phyloP scores from a whole-genome alignment of 2,113 vertebrate genomes.

The Tachuris rubrigastra region DNA sequence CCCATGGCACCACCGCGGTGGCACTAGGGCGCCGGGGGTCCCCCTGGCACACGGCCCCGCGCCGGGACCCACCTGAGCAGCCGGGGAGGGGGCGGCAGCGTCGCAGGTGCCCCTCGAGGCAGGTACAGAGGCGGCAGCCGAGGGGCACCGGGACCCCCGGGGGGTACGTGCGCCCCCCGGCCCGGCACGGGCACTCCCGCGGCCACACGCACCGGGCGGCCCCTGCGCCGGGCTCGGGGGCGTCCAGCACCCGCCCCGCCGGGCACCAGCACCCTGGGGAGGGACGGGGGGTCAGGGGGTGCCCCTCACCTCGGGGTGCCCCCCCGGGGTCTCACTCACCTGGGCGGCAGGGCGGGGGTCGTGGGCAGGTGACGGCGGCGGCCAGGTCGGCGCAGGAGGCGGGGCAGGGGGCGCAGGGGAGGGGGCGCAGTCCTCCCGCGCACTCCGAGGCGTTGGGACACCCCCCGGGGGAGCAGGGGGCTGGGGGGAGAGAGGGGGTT shows the following conservation, averaged over 20 bases:
- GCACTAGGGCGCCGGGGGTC: not conserved
- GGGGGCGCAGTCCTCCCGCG: constrained; percentile 66
- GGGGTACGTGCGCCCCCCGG: constrained; percentile 71
- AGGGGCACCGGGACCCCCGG: constrained; percentile 78
- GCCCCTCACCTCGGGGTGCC: too few species aligned
- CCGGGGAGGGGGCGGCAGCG: constrained; percentile 79
- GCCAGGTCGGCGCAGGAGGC: constrained; percentile 83
- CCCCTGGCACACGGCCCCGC: not conserved
- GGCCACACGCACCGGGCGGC: constrained; percentile 71
- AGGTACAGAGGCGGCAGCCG: constrained; percentile 83
- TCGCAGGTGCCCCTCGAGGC: constrained; percentile 77
- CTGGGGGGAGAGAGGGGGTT: constrained; percentile 32
- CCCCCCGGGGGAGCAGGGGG: constrained; percentile 73
- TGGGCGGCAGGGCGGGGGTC: constrained; percentile 70
- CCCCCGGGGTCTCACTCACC: constrained; percentile 59
- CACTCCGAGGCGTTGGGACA: constrained; percentile 79
- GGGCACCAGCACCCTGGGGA: constrained; percentile 87
- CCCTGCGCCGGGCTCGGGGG: not conserved
- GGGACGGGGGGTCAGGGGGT: too few species aligned
- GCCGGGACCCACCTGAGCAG: constrained; percentile 76
- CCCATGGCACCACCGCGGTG: not conserved
- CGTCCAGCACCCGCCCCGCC: constrained; percentile 76
- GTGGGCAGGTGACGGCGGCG: constrained; percentile 53
- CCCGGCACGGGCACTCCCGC: constrained; percentile 78
- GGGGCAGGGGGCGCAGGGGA: constrained; percentile 81